Conservation (phyloP, 2,113 vertebrate genomes). For the Uria aalge region DNA sequence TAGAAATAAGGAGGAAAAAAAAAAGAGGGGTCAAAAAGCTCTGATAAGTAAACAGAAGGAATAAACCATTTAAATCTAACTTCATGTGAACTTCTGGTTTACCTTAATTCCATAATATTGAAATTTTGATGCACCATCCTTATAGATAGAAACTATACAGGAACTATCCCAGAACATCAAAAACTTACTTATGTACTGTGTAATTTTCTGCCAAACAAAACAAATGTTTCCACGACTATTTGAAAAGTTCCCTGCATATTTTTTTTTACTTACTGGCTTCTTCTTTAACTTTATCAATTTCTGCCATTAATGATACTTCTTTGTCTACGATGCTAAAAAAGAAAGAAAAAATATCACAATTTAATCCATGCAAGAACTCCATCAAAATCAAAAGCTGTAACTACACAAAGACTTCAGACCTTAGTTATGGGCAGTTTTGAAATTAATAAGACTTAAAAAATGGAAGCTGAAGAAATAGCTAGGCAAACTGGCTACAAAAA, state of each 20-base stretch:
- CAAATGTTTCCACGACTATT: neutral
- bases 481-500: neutral
- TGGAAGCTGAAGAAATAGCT: neutral
- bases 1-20: neutral
- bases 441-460: neutral
- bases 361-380: slow-evolving; percentile 26
- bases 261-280: slow-evolving; percentile 81
- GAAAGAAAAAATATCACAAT: neutral
- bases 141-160: neutral
- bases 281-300: slow-evolving; percentile 84
- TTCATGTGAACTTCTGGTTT: neutral
- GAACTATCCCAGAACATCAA: neutral
- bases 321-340: slow-evolving; percentile 80
- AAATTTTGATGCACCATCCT: neutral
- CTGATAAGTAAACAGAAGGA: neutral
- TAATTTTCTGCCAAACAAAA: neutral
- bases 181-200: neutral
- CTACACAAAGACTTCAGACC: neutral
- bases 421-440: neutral
- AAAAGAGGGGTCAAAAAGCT: neutral
- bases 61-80: neutral
- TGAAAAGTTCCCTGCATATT: neutral
- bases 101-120: neutral
- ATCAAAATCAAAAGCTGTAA: neutral
- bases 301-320: slow-evolving; percentile 81